These are phyloP conservation scores for Telmatherina bonti DNA, from an alignment of 2,797 vertebrate species.

Conservation along the genomic window DNA sequence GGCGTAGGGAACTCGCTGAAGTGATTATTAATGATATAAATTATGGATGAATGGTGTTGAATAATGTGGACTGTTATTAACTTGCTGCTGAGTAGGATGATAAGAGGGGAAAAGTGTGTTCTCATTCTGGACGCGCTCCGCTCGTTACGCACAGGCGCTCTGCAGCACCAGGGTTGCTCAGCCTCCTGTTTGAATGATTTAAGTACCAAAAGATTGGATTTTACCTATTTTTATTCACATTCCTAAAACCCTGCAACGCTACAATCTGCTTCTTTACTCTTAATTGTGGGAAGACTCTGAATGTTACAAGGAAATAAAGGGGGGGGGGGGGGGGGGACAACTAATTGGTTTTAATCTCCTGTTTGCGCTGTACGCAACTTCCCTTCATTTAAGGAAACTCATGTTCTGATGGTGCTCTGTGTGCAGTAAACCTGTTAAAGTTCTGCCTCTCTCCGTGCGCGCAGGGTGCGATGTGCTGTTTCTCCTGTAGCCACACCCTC, in stretches of 20 bases:
- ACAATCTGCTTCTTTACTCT: constrained; percentile 31
- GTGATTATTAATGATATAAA: constrained; percentile 2
- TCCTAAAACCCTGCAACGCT: constrained; percentile 41
- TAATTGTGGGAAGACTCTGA: no score
- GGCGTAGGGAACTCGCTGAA: constrained; percentile 19
- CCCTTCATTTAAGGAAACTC: not conserved
- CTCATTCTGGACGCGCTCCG: constrained; percentile 44
- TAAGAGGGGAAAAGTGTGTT: constrained; percentile 39
- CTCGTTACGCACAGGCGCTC: constrained; percentile 50
- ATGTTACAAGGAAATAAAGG: not conserved
- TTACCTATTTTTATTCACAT: constrained; percentile 46
- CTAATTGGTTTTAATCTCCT: constrained; percentile 7
- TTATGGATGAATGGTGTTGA: constrained; percentile 11
- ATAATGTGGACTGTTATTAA: constrained; percentile 14
- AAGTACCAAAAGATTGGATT: constrained; percentile 48
- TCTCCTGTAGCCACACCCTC: constrained; percentile 92
- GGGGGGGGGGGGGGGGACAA: not conserved
- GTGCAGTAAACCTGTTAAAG: constrained; percentile 27
- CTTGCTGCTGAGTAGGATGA: constrained; percentile 17
- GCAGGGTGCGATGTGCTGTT: constrained; percentile 93
- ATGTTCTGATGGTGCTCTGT: constrained; percentile 41
- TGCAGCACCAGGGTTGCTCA: constrained; percentile 49
- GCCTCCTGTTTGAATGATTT: constrained; percentile 53
- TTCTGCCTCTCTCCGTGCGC: constrained; percentile 49
- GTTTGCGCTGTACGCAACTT: not conserved